Conservation (phyloP, 2,797 vertebrate species). For the Eupleurogrammus muticus region DNA sequence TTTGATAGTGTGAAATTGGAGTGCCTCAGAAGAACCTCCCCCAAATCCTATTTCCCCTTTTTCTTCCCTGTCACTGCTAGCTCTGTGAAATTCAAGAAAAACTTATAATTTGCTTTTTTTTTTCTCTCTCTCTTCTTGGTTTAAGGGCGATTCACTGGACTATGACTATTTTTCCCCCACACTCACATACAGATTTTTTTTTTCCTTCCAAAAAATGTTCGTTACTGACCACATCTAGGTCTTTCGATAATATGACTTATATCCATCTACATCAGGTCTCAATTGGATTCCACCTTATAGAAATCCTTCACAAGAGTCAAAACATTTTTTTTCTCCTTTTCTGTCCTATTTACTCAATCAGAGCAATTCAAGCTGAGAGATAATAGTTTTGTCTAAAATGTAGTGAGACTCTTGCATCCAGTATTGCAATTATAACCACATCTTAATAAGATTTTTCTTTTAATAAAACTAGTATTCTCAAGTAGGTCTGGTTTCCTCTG, state of each 20-base stretch:
- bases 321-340: background rate
- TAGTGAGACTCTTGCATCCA: background rate
- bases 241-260: slow-evolving; percentile 29
- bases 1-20: slow-evolving; percentile 80
- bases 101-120: slow-evolving; percentile 43
- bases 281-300: slow-evolving; percentile 3
- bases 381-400: background rate
- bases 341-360: slow-evolving; percentile 13
- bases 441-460: slow-evolving; percentile 28
- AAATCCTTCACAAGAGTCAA: background rate
- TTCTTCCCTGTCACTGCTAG: slow-evolving; percentile 53
- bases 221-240: slow-evolving; percentile 12
- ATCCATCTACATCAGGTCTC: slow-evolving; percentile 17
- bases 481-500: background rate
- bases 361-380: background rate
- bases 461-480: slow-evolving; percentile 15
- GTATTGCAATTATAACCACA: slow-evolving; percentile 23
- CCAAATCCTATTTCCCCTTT: slow-evolving; percentile 67
- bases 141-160: slow-evolving; percentile 34
- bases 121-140: slow-evolving; percentile 16
- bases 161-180: background rate
- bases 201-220: slow-evolving; percentile 15
- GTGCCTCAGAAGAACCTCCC: slow-evolving; percentile 67
- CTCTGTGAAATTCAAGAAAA: slow-evolving; percentile 48
- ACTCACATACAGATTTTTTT: too few relatives aligned